Conservation (phyloP, 2,888 invertebrate genomes). For the Plagodis dolabraria region DNA sequence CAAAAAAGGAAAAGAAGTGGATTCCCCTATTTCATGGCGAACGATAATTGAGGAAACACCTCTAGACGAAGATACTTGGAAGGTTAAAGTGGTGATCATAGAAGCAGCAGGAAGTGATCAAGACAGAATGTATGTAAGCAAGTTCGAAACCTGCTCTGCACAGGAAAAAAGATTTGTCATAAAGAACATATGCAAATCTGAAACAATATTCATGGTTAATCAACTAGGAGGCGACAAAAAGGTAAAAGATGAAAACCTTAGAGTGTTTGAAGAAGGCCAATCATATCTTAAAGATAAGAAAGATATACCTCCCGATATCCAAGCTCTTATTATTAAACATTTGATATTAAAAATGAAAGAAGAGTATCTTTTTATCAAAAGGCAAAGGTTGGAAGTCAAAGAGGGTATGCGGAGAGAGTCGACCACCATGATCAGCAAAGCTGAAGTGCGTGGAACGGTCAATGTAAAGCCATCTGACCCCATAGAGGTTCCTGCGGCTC, state of each 20-base stretch:
- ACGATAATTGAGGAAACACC: slow-evolving; percentile 58
- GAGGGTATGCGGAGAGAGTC: slow-evolving; percentile 71
- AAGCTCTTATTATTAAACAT: slow-evolving; percentile 73
- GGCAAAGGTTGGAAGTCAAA: slow-evolving; percentile 66
- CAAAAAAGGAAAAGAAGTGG: slow-evolving; percentile 56
- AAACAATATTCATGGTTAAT: slow-evolving; percentile 79
- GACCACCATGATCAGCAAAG: slow-evolving; percentile 62
- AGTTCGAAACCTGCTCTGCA: slow-evolving; percentile 69
- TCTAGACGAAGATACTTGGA: slow-evolving; percentile 65
- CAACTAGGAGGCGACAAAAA: slow-evolving; percentile 76
- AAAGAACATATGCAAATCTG: slow-evolving; percentile 76
- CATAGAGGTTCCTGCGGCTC: slow-evolving; percentile 37
- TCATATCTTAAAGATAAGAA: slow-evolving; percentile 68
- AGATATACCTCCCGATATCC: slow-evolving; percentile 70
- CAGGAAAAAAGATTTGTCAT: slow-evolving; percentile 74
- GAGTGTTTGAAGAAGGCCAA: slow-evolving; percentile 76
- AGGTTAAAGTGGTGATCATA: slow-evolving; percentile 67
- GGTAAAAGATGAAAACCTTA: slow-evolving; percentile 66
- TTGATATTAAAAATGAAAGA: slow-evolving; percentile 76
- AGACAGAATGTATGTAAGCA: slow-evolving; percentile 70
- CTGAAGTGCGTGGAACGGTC: slow-evolving; percentile 66
- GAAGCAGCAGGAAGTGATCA: slow-evolving; percentile 76
- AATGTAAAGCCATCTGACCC: slow-evolving; percentile 48
- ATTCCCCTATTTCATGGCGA: slow-evolving; percentile 61
- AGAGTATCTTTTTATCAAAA: slow-evolving; percentile 69